Percentiles rank a stretch among this genome's conserved stretches.
phyloP scores from a whole-genome alignment of 1,140 invertebrate species.

The Periplaneta americana region DNA sequence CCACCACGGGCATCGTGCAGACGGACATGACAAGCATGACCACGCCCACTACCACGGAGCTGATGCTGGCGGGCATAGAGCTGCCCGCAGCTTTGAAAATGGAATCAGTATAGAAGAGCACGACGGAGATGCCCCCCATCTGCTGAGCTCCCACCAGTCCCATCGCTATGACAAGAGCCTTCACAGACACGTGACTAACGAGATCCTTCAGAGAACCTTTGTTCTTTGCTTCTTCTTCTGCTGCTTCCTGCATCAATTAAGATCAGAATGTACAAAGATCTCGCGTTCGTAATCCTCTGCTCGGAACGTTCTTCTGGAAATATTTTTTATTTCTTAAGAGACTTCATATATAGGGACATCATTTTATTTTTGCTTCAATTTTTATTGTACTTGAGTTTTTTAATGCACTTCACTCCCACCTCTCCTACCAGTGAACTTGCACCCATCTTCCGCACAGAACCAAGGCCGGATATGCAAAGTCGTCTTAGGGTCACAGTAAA shows the following conservation, averaged over 20 bases:
- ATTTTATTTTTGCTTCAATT: too few species aligned
- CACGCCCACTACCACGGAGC: conserved; percentile 42
- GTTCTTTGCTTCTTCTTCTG: conserved; percentile 32
- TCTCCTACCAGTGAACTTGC: too few species aligned
- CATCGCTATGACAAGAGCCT: conserved; percentile 41
- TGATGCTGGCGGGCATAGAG: conserved; percentile 36
- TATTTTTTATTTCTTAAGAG: too few species aligned
- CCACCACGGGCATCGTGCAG: conserved; percentile 28
- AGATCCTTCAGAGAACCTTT: conserved; percentile 38
- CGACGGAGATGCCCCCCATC: conserved; percentile 58
- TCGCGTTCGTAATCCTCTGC: too few species aligned
- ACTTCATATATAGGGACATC: too few species aligned
- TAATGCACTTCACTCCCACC: too few species aligned
- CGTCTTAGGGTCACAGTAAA: too few species aligned
- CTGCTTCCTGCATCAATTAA: conserved; percentile 34
- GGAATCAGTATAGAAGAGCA: conserved; percentile 61
- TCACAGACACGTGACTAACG: conserved; percentile 35
- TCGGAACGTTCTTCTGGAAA: too few species aligned
- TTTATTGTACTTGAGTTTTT: too few species aligned
- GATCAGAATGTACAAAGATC: too few species aligned
- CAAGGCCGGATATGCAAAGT: too few species aligned
- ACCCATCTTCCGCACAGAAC: too few species aligned
- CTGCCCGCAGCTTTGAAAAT: conserved; percentile 44
- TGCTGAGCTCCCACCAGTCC: conserved; percentile 56
- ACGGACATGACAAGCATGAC: conserved; percentile 27